These are phyloP conservation scores for Drosophila ezoana DNA, from an alignment of 2,888 invertebrate genomes.

Conservation along the genomic window DNA sequence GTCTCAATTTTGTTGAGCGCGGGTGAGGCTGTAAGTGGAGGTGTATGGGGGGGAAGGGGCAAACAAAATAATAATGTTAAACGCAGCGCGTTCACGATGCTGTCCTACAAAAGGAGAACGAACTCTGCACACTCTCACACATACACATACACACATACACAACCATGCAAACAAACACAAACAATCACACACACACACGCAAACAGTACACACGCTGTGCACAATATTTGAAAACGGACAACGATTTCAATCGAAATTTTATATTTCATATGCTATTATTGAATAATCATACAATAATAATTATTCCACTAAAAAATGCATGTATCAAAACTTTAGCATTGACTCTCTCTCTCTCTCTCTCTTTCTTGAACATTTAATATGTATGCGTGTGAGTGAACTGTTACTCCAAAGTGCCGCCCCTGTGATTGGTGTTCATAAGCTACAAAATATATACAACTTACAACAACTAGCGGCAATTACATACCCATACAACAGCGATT, in stretches of 20 bases:
- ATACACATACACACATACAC: background rate
- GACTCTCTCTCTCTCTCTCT: background rate
- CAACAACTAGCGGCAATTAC: slow-evolving; percentile 12
- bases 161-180: background rate
- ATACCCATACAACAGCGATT: slow-evolving; percentile 13
- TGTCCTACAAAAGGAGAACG: slow-evolving; percentile 34
- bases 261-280: background rate
- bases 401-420: slow-evolving; percentile 12
- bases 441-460: slow-evolving; percentile 5
- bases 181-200: background rate
- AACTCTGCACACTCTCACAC: slow-evolving; percentile 23
- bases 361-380: background rate
- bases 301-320: background rate
- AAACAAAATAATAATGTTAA: background rate
- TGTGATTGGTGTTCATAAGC: slow-evolving; percentile 2
- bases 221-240: background rate
- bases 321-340: background rate
- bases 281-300: too few species aligned
- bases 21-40: background rate
- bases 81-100: background rate
- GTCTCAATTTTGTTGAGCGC: slow-evolving; percentile 1
- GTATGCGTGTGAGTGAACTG: background rate
- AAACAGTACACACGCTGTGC: background rate
- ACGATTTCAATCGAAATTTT: background rate
- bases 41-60: background rate